These are phyloP conservation scores for Manacus vitellinus DNA, from an alignment of 2,113 vertebrate species.

Conservation along the genomic window DNA sequence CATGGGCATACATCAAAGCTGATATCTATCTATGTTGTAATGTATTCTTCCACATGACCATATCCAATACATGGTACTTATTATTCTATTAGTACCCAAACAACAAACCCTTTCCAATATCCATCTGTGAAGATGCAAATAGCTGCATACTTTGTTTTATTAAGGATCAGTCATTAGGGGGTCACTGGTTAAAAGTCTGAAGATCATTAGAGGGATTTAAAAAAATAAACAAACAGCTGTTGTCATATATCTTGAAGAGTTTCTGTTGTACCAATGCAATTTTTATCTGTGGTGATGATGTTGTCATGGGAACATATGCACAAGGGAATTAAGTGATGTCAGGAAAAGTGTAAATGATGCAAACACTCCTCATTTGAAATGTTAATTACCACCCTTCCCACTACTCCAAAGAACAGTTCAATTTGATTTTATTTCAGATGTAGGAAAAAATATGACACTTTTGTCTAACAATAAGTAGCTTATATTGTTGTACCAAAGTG, in stretches of 20 bases:
- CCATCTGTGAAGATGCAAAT: constrained; percentile 40
- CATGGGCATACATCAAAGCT: constrained; percentile 58
- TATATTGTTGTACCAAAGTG: constrained; percentile 73
- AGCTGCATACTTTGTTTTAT: constrained; percentile 37
- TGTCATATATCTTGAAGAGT: constrained; percentile 61
- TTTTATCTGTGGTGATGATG: constrained; percentile 62
- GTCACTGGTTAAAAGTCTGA: constrained; percentile 56
- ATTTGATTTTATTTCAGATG: constrained; percentile 60
- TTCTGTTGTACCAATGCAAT: constrained; percentile 49
- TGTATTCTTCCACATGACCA: constrained; percentile 58
- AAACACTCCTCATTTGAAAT: constrained; percentile 61
- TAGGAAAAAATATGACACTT: constrained; percentile 61
- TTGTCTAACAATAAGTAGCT: constrained; percentile 69
- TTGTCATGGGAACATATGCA: constrained; percentile 67
- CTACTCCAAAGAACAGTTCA: constrained; percentile 12
- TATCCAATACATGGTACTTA: constrained; percentile 44
- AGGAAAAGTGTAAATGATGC: constrained; percentile 69
- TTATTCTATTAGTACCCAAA: constrained; percentile 61
- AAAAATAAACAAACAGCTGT: constrained; percentile 64
- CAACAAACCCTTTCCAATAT: constrained; percentile 33
- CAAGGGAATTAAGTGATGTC: constrained; percentile 67
- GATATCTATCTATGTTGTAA: constrained; percentile 41
- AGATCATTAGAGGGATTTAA: constrained; percentile 25
- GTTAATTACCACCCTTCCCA: constrained; percentile 43
- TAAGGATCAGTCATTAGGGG: constrained; percentile 31